Conservation (phyloP, 2,797 vertebrate species). For the Sardinella longiceps region DNA sequence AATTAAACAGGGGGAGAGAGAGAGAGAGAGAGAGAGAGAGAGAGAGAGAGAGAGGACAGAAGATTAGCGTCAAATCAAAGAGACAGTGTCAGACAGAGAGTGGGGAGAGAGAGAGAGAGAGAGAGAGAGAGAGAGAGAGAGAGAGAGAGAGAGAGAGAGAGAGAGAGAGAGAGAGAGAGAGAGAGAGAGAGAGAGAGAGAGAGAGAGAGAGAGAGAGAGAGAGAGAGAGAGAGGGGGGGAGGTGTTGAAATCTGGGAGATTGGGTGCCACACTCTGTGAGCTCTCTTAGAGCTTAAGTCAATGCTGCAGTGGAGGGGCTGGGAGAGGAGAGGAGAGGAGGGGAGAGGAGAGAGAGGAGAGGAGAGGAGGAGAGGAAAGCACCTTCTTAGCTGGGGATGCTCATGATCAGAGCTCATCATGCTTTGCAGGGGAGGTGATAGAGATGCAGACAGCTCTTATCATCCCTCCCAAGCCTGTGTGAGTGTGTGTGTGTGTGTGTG, state of each 20-base stretch:
- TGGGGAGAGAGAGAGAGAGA: background rate
- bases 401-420: slow-evolving; percentile 16
- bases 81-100: background rate
- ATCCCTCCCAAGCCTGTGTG: background rate
- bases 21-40: background rate
- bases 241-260: slow-evolving; percentile 51
- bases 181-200: slow-evolving; percentile 42
- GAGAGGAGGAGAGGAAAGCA: background rate
- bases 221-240: slow-evolving; percentile 36
- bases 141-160: background rate
- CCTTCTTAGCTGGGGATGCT: background rate
- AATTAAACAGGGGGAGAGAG: background rate
- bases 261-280: background rate
- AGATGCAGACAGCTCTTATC: background rate
- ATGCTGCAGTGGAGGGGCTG: background rate
- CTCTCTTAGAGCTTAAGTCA: background rate
- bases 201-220: slow-evolving; percentile 53
- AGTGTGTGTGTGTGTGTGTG: slow-evolving; percentile 26
- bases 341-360: background rate
- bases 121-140: background rate
- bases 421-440: background rate
- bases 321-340: too few relatives aligned
- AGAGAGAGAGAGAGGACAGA: background rate
- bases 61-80: slow-evolving; percentile 22
- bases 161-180: slow-evolving; percentile 14